These are phyloP conservation scores for Phrynocephalus guinanensis DNA, from an alignment of 2,797 vertebrate genomes.

Conservation along the genomic window DNA sequence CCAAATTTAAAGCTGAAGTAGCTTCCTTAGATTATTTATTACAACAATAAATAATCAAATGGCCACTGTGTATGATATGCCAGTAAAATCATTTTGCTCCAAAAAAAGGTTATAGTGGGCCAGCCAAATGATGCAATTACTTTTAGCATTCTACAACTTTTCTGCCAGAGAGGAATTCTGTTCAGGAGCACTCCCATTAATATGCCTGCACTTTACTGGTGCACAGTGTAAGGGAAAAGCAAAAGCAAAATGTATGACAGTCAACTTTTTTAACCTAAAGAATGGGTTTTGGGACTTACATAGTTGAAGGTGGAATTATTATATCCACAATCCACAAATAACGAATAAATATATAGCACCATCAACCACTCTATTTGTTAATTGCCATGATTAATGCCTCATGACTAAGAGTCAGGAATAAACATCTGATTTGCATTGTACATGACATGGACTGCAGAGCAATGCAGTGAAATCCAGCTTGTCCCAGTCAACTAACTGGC, in stretches of 20 bases:
- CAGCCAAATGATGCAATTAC: neutral
- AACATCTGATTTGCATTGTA: constrained; percentile 6
- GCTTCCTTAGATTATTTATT: neutral
- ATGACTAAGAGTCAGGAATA: neutral
- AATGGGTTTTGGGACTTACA: neutral
- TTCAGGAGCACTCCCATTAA: no score
- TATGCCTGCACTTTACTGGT: no score
- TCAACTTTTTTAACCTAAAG: no score
- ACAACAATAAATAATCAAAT: neutral
- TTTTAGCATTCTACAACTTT: neutral
- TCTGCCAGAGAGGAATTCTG: no score
- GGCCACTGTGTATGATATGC: neutral
- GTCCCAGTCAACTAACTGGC: neutral
- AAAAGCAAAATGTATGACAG: neutral
- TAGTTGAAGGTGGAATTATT: neutral
- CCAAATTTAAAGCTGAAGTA: no score
- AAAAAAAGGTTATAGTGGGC: neutral
- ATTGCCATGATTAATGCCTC: neutral
- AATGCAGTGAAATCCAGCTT: neutral
- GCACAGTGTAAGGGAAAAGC: neutral
- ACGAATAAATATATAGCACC: no score
- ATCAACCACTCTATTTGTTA: no score
- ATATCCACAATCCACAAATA: neutral
- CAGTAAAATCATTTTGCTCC: neutral
- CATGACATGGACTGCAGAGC: neutral